phyloP scores from a whole-genome alignment of 2,888 invertebrate species.

The Trachelus stipa region DNA sequence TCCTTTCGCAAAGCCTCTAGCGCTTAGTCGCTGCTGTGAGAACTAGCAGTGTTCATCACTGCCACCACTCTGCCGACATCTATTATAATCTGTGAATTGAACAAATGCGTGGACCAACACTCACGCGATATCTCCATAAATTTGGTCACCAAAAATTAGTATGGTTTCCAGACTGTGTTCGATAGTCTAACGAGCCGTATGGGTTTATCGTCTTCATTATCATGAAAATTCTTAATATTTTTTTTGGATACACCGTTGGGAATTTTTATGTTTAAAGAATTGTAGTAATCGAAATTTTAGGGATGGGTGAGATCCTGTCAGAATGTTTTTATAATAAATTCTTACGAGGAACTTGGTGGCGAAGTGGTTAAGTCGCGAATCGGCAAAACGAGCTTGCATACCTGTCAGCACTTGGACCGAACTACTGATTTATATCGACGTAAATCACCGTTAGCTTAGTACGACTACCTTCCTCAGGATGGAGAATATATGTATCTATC shows the following conservation, averaged over 20 bases:
- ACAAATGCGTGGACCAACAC: constrained; percentile 13
- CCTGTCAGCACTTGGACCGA: constrained; percentile 35
- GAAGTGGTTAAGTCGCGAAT: constrained; percentile 30
- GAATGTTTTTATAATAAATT: background rate
- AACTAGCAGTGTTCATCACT: background rate
- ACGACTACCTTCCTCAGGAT: constrained; percentile 26
- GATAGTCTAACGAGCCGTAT: background rate
- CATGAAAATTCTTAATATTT: background rate
- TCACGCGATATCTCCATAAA: constrained; percentile 30
- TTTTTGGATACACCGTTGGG: background rate
- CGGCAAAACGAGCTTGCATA: constrained; percentile 25
- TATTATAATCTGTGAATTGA: background rate
- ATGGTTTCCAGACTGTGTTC: background rate
- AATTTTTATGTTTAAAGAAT: background rate
- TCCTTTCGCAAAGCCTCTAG: background rate
- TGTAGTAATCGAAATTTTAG: background rate
- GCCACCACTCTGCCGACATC: background rate
- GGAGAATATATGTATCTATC: background rate
- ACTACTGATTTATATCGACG: constrained; percentile 40
- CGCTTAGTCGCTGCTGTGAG: background rate
- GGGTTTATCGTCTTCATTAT: background rate
- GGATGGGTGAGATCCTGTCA: background rate
- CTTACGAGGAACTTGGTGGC: constrained; percentile 8
- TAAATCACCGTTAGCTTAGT: constrained; percentile 40
- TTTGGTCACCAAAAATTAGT: constrained; percentile 14